Evolutionary conservation across 2,797 vertebrate species (phyloP), one percentile per base, ranked within the genome.

Genomic region (Halcyon badia): DNA sequence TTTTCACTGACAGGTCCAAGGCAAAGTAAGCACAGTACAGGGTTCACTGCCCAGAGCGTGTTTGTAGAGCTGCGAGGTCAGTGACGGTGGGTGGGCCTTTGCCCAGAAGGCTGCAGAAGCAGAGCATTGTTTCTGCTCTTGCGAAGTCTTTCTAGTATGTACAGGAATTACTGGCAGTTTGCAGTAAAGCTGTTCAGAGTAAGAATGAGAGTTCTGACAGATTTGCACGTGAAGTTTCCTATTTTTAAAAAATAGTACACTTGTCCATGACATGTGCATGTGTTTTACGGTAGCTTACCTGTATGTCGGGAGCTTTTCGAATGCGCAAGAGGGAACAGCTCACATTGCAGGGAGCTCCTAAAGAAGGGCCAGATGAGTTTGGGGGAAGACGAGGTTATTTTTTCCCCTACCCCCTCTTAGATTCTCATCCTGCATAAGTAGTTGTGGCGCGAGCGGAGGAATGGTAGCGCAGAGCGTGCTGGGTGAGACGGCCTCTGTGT

Each of bases 241-340:
- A 0, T 15, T 49, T 58, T 13, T 1, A 16, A 33, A 25, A 35
- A 21, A 0, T 9, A 25, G 20, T 31, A 2, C 39, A 3, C 16
- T 6, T 62, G 37, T 35, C 46, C 6, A 0, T 12, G 9, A 2
- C 1, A 14, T 10, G 10, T 5, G 2, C 1, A 0, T 31, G 0
- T 6, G 3, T 56, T 68, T 54, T 37, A n/a, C 9, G 18, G 68
- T 26, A 7, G 21, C 1, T 0, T 14, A 4, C 18, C 54, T 41
- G 10, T 6, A 1, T 1, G 28, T 0, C 33, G 49, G 90, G 65
- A 81, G 72, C 46, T 75, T 58, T 61, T 24, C 14, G 10, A 49
- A 18, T 30, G 6, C 1, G 28, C 2, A 1, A 8, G 31, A 62
- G 51, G 39, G 21, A 56, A 21, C 3, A 70, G 60, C 2, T 8